These are phyloP conservation scores for Pachycephus smyrnensis DNA, from an alignment of 2,888 invertebrate species.

Conservation along the genomic window DNA sequence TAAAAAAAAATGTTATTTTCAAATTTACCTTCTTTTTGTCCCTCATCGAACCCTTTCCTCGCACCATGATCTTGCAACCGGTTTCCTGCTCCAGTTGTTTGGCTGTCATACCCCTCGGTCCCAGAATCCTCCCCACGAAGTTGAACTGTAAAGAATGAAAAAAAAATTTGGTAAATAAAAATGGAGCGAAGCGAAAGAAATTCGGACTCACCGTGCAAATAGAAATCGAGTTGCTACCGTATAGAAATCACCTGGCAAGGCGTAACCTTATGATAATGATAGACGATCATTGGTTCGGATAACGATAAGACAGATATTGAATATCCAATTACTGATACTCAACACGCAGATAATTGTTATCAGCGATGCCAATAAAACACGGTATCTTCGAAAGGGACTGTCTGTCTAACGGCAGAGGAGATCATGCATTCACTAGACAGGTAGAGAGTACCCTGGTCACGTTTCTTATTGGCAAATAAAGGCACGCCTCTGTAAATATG, in stretches of 20 bases:
- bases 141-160: constrained; percentile 87
- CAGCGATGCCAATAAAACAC: neutral
- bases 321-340: neutral
- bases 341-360: neutral
- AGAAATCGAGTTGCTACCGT: neutral
- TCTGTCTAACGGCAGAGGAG: neutral
- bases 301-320: neutral
- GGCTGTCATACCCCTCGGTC: constrained; percentile 99
- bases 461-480: neutral
- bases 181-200: constrained; percentile 9
- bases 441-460: neutral
- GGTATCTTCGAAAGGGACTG: neutral
- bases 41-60: constrained; percentile 99
- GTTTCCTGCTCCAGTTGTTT: constrained; percentile 99
- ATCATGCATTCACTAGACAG: neutral
- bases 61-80: constrained; percentile 99
- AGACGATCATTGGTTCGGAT: neutral
- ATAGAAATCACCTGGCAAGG: neutral
- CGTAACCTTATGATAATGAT: neutral
- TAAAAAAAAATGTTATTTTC: too few relatives aligned
- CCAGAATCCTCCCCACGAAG: constrained; percentile 99
- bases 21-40: constrained; percentile 96
- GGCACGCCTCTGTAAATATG: constrained; percentile 1
- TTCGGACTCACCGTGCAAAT: neutral
- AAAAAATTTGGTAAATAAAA: constrained; percentile 49